These are phyloP conservation scores for Sporophila hypoxantha DNA, from an alignment of 2,113 vertebrate genomes.

Conservation along the genomic window DNA sequence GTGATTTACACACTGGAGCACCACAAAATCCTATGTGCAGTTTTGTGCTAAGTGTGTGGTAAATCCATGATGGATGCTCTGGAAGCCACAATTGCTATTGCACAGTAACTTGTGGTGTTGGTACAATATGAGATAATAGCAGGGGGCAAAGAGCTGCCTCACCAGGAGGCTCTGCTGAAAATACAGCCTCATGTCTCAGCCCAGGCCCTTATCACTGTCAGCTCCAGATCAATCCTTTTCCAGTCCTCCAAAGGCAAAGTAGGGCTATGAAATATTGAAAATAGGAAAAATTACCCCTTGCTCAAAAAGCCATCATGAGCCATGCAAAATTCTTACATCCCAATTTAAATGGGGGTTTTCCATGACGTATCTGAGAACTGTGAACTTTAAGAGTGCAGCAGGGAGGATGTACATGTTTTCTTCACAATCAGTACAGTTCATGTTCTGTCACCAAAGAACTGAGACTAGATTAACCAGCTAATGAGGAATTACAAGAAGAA, in stretches of 20 bases:
- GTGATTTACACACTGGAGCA: background rate
- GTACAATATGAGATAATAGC: conserved; percentile 34
- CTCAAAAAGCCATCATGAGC: background rate
- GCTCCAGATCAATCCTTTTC: background rate
- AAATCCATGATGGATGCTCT: background rate
- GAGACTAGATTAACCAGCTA: background rate
- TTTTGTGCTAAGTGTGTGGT: conserved; percentile 46
- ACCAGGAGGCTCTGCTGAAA: background rate
- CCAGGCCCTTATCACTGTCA: background rate
- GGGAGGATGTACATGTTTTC: background rate
- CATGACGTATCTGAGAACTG: background rate
- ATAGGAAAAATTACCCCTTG: background rate
- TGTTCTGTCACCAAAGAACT: background rate
- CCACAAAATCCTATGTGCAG: background rate
- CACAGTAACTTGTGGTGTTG: background rate
- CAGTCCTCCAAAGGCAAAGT: background rate
- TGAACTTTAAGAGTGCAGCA: background rate
- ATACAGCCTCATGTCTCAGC: background rate
- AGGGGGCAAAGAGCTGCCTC: background rate
- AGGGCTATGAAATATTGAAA: background rate
- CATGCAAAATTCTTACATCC: background rate
- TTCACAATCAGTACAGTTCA: background rate
- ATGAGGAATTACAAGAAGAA: background rate
- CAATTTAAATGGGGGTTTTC: background rate
- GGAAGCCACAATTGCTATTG: conserved; percentile 6